Conservation (phyloP, 2,888 invertebrate species). For the Polyommatus icarus region DNA sequence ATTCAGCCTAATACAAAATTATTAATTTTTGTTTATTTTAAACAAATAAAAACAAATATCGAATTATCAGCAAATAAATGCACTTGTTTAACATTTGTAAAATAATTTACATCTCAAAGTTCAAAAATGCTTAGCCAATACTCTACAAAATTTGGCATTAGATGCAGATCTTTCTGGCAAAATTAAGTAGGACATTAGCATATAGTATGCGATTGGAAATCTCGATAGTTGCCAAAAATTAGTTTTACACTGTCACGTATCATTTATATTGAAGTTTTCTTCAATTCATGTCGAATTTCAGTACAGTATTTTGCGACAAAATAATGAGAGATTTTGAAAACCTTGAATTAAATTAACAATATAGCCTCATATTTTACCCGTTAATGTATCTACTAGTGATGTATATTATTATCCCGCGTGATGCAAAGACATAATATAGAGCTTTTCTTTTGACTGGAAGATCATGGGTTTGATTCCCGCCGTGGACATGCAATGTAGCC, state of each 20-base stretch:
- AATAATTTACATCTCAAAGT: not conserved
- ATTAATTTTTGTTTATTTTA: slow-evolving; percentile 3
- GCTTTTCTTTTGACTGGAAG: no score
- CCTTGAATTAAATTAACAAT: no score
- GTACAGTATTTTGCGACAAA: not conserved
- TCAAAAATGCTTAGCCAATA: not conserved
- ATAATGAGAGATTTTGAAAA: no score
- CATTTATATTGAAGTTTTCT: not conserved
- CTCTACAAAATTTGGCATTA: slow-evolving; percentile 5
- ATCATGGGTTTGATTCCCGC: no score
- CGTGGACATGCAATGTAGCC: no score
- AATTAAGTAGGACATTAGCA: not conserved
- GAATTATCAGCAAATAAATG: not conserved
- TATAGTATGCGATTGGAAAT: slow-evolving; percentile 6
- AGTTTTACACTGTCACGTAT: not conserved
- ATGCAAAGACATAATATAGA: no score
- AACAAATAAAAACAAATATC: not conserved
- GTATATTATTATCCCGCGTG: no score
- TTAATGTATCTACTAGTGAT: no score
- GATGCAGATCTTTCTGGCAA: slow-evolving; percentile 1
- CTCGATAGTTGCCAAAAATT: slow-evolving; percentile 18
- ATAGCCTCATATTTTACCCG: no score
- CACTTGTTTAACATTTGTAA: not conserved
- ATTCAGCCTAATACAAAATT: not conserved
- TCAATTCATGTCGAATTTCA: not conserved